phyloP scores from a whole-genome alignment of 2,113 vertebrate genomes.

The Archocentrus centrarchus region DNA sequence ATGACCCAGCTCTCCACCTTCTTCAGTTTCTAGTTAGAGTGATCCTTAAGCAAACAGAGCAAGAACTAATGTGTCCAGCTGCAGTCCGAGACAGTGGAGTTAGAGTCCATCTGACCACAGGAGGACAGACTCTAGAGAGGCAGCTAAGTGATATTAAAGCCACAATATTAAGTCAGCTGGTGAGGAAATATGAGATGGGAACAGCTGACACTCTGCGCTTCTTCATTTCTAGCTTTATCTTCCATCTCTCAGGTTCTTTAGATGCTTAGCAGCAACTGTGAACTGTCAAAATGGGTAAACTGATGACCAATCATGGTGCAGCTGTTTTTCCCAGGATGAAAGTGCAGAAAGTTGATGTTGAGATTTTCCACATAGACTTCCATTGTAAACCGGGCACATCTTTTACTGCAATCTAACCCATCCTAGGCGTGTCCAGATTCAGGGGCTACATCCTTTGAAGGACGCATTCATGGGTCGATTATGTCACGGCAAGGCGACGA shows the following conservation, averaged over 20 bases:
- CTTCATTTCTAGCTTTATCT: background rate
- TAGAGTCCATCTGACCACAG: background rate
- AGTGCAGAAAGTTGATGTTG: background rate
- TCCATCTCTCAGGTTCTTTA: background rate
- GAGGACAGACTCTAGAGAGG: background rate
- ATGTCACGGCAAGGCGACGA: too few species aligned
- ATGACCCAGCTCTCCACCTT: background rate
- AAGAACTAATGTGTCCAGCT: background rate
- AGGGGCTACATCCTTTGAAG: too few species aligned
- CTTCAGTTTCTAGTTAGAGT: background rate
- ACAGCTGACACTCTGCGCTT: background rate
- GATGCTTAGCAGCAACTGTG: background rate
- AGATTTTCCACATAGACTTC: background rate
- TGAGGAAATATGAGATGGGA: background rate
- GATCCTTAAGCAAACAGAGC: background rate
- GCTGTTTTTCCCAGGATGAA: too few species aligned
- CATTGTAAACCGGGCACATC: too few species aligned
- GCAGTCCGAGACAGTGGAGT: background rate
- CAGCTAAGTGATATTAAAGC: background rate
- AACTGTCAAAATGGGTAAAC: background rate
- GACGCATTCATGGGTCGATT: too few species aligned
- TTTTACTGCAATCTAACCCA: background rate
- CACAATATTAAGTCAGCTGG: too few species aligned
- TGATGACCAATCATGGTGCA: background rate
- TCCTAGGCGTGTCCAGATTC: too few species aligned